Evolutionary conservation across 2,113 vertebrate species (phyloP), one percentile per base, ranked within the genome.

Genomic region (Podilymbus podiceps): DNA sequence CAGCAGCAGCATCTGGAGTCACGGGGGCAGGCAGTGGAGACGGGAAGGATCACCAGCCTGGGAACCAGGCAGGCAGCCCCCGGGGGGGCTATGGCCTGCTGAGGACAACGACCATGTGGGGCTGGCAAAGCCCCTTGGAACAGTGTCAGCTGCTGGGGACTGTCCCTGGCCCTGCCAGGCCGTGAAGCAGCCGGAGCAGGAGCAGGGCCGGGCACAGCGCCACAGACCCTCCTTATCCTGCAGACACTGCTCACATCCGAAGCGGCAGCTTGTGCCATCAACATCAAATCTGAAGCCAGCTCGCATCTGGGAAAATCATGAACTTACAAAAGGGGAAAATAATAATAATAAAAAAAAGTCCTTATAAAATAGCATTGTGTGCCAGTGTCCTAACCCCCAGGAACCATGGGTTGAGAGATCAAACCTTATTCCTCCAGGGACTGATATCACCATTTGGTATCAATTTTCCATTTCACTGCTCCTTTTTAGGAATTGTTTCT

Each of bases 401-500:
- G 72, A 86, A 6, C 55, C 52, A 24, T 0, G 1, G 63, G 35
- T 1, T 49, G 59, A 92, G 85, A 83, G 88, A 80, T 31, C 85
- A 89, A 81, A 64, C 80, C 77, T 71, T 55, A 27, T 1, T 81
- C 62, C 94, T 68, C 94, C 9, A 50, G 93, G 60, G 95, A 75
- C 89, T 20, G 87, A 44, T 90, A 89, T 31, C 87, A 60, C 60
- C 84, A 75, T 87, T 96, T 91, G 91, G 64, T 85, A 92, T 82
- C 94, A 60, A 64, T 92, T 96, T 95, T 75, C 95, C 91, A 85
- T 82, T 73, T 6, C 16, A 33, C 91, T 82, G 64, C 87, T 96
- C 95, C 93, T 96, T 97, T 96, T 96, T 89, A 92, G 94, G 93
- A 92, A 40, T 55, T 71, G 83, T 94, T 95, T 81, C 80, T 74